Evolutionary conservation across 2,888 invertebrate genomes (phyloP).

Genomic region (Eilema griseolum): DNA sequence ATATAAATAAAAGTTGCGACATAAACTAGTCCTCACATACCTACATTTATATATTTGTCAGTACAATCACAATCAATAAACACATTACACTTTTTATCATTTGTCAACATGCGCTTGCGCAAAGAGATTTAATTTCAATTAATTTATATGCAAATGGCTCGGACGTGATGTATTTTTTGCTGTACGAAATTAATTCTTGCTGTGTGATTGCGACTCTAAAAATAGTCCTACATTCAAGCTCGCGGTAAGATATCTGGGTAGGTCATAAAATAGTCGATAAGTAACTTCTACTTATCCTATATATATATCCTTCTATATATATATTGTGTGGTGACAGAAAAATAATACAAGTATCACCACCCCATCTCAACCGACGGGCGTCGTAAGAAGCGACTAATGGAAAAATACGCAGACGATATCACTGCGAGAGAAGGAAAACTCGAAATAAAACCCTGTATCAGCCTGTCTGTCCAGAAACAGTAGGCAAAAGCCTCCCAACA

Average conservation of each 20-base stretch:
- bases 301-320: too few relatives aligned
- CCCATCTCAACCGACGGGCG: too few relatives aligned
- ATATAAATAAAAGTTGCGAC: too few relatives aligned
- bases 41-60: background rate
- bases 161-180: constrained; percentile 37
- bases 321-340: too few relatives aligned
- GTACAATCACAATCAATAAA: constrained; percentile 16
- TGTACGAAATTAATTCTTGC: constrained; percentile 34
- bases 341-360: too few relatives aligned
- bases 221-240: constrained; percentile 7
- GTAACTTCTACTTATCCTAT: too few relatives aligned
- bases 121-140: constrained; percentile 34
- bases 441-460: too few relatives aligned
- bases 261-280: constrained; percentile 7
- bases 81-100: constrained; percentile 9
- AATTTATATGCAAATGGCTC: constrained; percentile 48
- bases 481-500: too few relatives aligned
- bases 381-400: too few relatives aligned
- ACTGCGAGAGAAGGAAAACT: too few relatives aligned
- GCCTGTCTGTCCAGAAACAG: too few relatives aligned
- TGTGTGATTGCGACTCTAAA: constrained; percentile 34
- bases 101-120: constrained; percentile 11
- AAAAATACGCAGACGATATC: too few relatives aligned
- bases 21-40: background rate
- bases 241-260: background rate